Conservation (phyloP, 1,140 invertebrate species). For the Cheumatopsyche charites region DNA sequence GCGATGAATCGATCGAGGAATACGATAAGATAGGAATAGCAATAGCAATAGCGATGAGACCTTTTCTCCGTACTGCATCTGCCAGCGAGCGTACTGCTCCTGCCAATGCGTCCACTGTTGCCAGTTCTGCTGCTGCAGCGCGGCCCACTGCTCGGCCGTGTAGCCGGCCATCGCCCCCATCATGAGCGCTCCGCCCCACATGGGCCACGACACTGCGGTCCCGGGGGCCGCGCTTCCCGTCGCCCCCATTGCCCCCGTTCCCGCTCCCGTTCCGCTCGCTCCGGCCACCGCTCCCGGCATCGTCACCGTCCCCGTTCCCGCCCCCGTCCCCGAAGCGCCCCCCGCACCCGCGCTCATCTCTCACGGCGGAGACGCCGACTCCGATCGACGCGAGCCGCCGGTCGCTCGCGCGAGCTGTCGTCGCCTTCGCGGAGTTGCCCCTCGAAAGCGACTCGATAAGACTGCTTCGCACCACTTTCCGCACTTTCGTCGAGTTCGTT, state of each 20-base stretch:
- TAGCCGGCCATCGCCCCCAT: constrained; percentile 61
- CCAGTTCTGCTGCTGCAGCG: constrained; percentile 79
- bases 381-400: too few relatives aligned
- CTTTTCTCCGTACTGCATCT: constrained; percentile 80
- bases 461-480: too few relatives aligned
- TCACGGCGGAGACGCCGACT: background rate
- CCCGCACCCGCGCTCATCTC: background rate
- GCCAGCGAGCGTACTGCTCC: constrained; percentile 84
- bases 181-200: constrained; percentile 51
- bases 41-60: too few relatives aligned
- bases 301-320: background rate
- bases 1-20: too few relatives aligned
- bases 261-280: background rate
- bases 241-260: background rate
- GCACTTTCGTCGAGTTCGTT: too few relatives aligned
- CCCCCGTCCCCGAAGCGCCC: background rate
- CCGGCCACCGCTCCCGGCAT: background rate
- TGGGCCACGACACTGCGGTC: constrained; percentile 53
- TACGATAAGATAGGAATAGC: too few relatives aligned
- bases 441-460: too few relatives aligned
- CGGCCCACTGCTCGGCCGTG: constrained; percentile 72
- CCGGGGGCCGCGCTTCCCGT: constrained; percentile 12
- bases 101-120: constrained; percentile 85
- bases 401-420: too few relatives aligned
- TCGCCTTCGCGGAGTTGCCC: too few relatives aligned